phyloP scores from a whole-genome alignment of 1,140 invertebrate species.

The Drosophila santomea region DNA sequence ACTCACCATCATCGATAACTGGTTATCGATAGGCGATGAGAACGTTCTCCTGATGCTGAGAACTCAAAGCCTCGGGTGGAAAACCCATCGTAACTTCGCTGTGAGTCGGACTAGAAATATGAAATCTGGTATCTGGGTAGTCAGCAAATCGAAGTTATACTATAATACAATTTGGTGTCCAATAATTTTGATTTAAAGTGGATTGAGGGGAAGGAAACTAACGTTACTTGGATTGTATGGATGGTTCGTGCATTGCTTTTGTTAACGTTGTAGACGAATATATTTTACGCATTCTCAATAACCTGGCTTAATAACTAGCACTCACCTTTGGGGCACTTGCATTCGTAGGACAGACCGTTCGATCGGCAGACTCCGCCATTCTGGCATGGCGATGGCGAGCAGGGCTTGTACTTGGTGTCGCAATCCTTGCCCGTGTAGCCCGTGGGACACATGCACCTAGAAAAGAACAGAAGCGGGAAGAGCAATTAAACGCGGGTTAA shows the following conservation, averaged over 20 bases:
- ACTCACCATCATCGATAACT: constrained; percentile 41
- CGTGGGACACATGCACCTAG: constrained; percentile 93
- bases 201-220: too few relatives aligned
- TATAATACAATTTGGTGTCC: too few relatives aligned
- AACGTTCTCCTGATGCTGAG: constrained; percentile 41
- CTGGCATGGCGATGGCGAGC: constrained; percentile 94
- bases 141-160: neutral
- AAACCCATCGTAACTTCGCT: constrained; percentile 15
- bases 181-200: neutral
- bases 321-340: constrained; percentile 94
- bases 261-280: too few relatives aligned
- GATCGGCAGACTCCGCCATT: constrained; percentile 94
- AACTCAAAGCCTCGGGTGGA: constrained; percentile 37
- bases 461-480: constrained; percentile 37
- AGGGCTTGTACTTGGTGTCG: constrained; percentile 95
- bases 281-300: too few relatives aligned
- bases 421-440: constrained; percentile 96
- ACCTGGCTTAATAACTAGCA: constrained; percentile 3
- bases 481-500: constrained; percentile 35
- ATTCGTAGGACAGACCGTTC: constrained; percentile 92
- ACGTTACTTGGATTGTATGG: neutral
- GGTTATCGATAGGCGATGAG: constrained; percentile 41
- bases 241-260: neutral
- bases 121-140: constrained; percentile 2
- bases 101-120: neutral